Base-by-base conservation (phyloP, 2,797 vertebrate species). In the Oreochromis mossambicus region DNA sequence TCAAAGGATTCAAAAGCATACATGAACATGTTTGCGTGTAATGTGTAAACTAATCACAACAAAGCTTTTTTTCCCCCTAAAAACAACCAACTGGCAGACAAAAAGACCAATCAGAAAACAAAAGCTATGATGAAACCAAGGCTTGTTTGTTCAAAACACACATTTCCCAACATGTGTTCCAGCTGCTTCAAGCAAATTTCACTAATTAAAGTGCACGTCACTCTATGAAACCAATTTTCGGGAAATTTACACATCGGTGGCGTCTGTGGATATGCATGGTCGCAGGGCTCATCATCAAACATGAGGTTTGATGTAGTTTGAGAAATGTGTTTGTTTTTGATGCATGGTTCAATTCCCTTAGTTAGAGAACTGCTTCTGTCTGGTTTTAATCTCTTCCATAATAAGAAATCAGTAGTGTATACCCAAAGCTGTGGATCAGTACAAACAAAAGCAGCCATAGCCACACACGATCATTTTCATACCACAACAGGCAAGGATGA, bases 301-400 rank as follows among this genome's bases (percentile, higher is more conserved):
- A 17, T 83, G 24, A 87, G 54, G 88, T 84, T 88, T 73, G 21
- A 78, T 85, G 88, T 75, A 79, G 54, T 89, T 88, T 36, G 81
- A 80, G 5, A 92, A 85, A 79, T 78, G 21, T 82, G 79, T 88
- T 87, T 81, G 79, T 86, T 89, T 88, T 89, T 85, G 26, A 87
- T 87, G 85, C 76, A 75, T 79, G 70, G 79, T 87, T 89, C 26
- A 83, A 80, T 83, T 89, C 56, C 52, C 63, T 81, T 56, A 77
- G 61, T 83, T 61, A 43, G 24, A 83, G 70, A 91, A 83, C 68
- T 82, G 48, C 84, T 88, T 54, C 56, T 81, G 56, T 54, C 70
- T 85, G 56, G 29, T 88, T 90, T 87, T 77, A 91, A 91, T 89
- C 83, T 90, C 70, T 79, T 55, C 26, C 83, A 84, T 80, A 58